Percentiles rank a stretch among this genome's conserved stretches.
Evolutionary conservation across 2,888 invertebrate genomes (phyloP).

Genomic region (Nasonia oneida): DNA sequence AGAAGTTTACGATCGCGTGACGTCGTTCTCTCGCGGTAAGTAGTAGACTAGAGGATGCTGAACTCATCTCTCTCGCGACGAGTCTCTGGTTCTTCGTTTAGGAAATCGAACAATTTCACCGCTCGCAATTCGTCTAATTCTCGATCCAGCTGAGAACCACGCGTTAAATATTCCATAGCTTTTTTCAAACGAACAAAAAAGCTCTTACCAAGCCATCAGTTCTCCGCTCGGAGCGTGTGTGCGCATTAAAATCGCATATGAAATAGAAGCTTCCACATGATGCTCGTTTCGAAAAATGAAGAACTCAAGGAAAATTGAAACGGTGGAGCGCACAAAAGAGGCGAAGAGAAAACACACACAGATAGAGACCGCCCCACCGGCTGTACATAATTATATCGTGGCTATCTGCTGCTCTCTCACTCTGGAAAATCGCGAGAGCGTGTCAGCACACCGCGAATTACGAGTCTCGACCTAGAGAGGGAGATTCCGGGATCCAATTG

Average conservation of each 20-base stretch:
- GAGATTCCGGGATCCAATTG: conserved; percentile 65
- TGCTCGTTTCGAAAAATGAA: background rate
- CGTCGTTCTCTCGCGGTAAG: background rate
- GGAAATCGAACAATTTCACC: no score
- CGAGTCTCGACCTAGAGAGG: background rate
- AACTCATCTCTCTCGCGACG: background rate
- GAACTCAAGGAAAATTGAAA: background rate
- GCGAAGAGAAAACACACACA: background rate
- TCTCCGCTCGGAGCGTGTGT: no score
- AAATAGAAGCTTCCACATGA: no score
- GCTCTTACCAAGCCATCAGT: no score
- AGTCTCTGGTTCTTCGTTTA: background rate
- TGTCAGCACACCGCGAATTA: background rate
- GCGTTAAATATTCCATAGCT: background rate
- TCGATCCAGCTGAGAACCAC: no score
- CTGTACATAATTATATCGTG: conserved; percentile 1
- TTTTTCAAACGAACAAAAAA: background rate
- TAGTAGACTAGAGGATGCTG: background rate
- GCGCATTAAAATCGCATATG: no score
- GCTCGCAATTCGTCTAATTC: no score
- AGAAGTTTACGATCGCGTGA: conserved; percentile 41
- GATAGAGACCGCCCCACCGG: background rate
- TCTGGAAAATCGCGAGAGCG: conserved; percentile 6
- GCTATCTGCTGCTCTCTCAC: background rate
- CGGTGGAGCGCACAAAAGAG: background rate